A percentile compares a stretch with the other conserved stretches of the same genome.
phyloP scores from a whole-genome alignment of 2,797 vertebrate genomes.

The Hydrophis major region DNA sequence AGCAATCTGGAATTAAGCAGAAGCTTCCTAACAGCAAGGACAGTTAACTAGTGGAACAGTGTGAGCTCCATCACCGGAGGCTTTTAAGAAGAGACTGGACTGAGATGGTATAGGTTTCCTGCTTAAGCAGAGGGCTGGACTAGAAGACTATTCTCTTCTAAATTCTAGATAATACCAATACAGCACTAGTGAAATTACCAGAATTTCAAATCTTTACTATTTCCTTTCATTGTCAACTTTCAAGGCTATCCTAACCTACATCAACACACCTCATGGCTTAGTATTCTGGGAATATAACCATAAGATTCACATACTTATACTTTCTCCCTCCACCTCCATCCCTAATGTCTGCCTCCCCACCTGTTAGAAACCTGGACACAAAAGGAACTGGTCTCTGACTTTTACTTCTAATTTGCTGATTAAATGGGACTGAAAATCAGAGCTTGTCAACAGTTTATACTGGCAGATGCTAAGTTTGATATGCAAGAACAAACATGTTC shows the following conservation, averaged over 20 bases:
- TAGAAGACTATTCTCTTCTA: no score
- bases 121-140: no score
- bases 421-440: background rate
- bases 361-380: background rate
- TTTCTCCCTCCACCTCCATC: background rate
- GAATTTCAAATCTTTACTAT: background rate
- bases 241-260: background rate
- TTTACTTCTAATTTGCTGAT: background rate
- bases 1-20: no score
- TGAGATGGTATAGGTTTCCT: no score
- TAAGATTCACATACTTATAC: background rate
- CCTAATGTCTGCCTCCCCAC: background rate
- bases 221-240: background rate
- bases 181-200: background rate
- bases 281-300: background rate
- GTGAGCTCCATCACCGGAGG: no score
- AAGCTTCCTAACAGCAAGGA: no score
- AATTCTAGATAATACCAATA: background rate
- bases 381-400: no score
- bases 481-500: no score
- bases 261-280: background rate
- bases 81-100: no score
- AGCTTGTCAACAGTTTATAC: no score
- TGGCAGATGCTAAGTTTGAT: background rate
- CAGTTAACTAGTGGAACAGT: no score